Conservation (phyloP, 2,797 vertebrate species). For the Myotis findleyi region DNA sequence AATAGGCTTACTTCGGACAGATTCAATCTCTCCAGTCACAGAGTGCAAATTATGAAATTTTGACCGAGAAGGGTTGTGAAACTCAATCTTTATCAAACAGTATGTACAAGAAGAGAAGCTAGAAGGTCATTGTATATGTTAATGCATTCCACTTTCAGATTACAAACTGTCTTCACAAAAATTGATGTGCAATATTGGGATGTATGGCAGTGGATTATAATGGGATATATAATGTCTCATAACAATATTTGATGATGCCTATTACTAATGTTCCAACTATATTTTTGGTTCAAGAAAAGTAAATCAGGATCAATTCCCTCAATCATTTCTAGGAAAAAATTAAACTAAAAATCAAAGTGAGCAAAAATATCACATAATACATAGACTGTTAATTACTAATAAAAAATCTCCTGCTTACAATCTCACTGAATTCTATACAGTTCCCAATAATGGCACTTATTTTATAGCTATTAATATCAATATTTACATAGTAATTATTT, state of each 20-base stretch:
- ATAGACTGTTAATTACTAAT: neutral
- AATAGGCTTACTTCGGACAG: neutral
- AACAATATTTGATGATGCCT: neutral
- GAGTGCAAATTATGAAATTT: slow-evolving; percentile 47
- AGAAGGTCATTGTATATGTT: neutral
- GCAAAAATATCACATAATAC: neutral
- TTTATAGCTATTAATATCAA: neutral
- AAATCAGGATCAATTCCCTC: neutral
- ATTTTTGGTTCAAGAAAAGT: slow-evolving; percentile 33
- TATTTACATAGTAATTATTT: neutral
- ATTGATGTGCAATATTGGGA: neutral
- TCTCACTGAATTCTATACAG: neutral
- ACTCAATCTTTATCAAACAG: neutral
- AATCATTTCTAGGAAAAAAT: neutral
- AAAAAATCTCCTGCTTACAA: neutral
- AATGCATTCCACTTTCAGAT: neutral
- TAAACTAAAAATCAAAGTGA: slow-evolving; percentile 51
- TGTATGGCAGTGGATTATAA: neutral
- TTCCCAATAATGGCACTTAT: neutral
- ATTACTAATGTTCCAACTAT: neutral
- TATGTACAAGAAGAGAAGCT: neutral
- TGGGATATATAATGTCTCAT: neutral
- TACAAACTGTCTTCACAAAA: neutral
- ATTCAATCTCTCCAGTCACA: neutral
- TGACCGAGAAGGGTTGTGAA: neutral